A percentile compares a stretch with the other conserved stretches of the same genome.
These are phyloP conservation scores for Sebastes kiyomatsui DNA, from an alignment of 2,797 vertebrate species.

Conservation along the genomic window DNA sequence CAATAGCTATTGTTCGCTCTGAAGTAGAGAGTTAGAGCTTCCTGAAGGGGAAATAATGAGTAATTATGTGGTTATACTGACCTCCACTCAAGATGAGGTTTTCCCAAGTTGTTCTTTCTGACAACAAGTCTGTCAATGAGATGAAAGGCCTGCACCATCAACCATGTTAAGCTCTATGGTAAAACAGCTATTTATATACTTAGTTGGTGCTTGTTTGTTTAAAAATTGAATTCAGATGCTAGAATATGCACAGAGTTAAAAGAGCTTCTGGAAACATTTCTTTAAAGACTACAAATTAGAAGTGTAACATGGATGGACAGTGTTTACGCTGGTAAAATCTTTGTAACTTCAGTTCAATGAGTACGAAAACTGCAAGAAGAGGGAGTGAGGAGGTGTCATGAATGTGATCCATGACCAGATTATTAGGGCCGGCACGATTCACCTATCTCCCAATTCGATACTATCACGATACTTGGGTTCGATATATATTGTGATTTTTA, in stretches of 20 bases:
- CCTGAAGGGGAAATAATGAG: conserved; percentile 38
- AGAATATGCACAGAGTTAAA: neutral
- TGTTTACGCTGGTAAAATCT: neutral
- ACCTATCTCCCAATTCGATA: too few relatives aligned
- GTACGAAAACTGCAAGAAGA: neutral
- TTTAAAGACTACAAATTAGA: neutral
- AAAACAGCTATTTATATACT: neutral
- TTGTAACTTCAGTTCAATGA: neutral
- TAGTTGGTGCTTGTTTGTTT: neutral
- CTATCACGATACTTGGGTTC: too few relatives aligned
- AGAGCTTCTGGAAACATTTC: neutral
- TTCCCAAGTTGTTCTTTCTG: conserved; percentile 15
- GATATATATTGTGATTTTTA: too few relatives aligned
- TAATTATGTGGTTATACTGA: conserved; percentile 52
- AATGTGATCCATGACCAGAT: neutral
- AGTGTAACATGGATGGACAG: neutral
- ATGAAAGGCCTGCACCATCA: conserved; percentile 9
- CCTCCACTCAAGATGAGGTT: conserved; percentile 27
- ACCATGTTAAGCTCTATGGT: neutral
- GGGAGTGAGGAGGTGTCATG: neutral
- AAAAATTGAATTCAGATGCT: neutral
- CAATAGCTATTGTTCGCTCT: conserved; percentile 52
- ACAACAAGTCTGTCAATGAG: conserved; percentile 12
- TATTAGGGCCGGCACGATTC: too few relatives aligned
- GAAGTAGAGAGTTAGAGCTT: conserved; percentile 18